Percentiles rank a stretch among this genome's conserved stretches.
Evolutionary conservation across 64 coral and sea anemone genomes (phyloP).

Genomic region (Pocillopora verrucosa): DNA sequence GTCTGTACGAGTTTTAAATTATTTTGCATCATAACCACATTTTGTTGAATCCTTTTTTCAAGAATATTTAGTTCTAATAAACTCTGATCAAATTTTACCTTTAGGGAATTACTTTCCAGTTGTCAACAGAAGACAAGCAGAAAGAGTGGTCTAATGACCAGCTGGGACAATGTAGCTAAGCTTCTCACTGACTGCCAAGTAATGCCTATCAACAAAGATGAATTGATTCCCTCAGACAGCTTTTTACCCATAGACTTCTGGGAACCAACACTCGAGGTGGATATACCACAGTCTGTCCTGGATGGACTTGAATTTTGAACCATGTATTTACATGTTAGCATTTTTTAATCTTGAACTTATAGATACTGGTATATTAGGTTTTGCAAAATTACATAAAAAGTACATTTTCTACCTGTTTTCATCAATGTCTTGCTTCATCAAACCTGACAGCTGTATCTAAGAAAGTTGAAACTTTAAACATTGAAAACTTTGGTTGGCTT

Average conservation of each 20-base stretch:
- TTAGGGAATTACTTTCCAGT: not conserved
- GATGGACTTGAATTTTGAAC: conserved; percentile 54
- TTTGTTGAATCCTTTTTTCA: not conserved
- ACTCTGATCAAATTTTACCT: not conserved
- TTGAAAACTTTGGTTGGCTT: no score
- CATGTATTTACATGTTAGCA: not conserved
- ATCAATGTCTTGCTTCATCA: no score
- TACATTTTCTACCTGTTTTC: no score
- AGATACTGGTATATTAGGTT: no score
- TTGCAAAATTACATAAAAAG: not conserved
- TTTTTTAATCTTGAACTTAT: no score
- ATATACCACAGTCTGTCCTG: conserved; percentile 37
- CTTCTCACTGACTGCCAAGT: conserved; percentile 61
- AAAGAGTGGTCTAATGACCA: conserved; percentile 13
- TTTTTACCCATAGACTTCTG: conserved; percentile 77
- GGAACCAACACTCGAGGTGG: conserved; percentile 28
- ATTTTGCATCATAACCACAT: not conserved
- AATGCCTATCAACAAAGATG: conserved; percentile 46
- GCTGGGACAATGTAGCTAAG: conserved; percentile 34
- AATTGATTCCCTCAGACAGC: conserved; percentile 62
- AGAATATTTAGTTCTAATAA: not conserved
- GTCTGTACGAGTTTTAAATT: no score
- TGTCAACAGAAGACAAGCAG: conserved; percentile 6
- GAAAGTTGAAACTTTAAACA: no score
- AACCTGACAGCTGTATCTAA: no score